A percentile compares a stretch with the other conserved stretches of the same genome.
Conservation (phyloP, 2,113 vertebrate species). For the Antechinus flavipes region DNA sequence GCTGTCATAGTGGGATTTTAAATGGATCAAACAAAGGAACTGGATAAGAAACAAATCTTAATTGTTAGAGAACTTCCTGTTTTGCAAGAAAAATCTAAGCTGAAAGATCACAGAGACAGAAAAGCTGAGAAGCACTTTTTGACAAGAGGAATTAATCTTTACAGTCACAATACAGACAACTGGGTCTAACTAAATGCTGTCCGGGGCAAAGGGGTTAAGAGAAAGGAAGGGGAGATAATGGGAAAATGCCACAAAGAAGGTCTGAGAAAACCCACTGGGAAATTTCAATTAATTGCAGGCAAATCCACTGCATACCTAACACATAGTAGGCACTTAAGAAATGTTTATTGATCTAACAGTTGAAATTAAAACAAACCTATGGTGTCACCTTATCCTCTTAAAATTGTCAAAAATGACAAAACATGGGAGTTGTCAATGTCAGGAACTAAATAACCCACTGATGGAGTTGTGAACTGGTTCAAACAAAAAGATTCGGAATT, state of each 20-base stretch:
- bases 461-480: background rate
- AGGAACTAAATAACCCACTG: background rate
- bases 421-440: background rate
- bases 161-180: background rate
- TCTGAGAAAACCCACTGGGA: background rate
- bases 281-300: background rate
- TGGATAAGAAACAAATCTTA: background rate
- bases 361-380: background rate
- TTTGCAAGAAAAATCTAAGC: background rate
- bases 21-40: background rate
- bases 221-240: background rate
- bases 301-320: background rate
- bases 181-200: background rate
- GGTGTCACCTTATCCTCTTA: background rate
- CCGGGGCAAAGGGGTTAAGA: background rate
- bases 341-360: background rate
- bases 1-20: background rate
- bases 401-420: background rate
- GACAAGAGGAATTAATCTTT: background rate
- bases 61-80: background rate
- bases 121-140: background rate
- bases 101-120: background rate
- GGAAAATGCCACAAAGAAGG: background rate
- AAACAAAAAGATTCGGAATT: background rate
- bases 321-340: background rate